These are phyloP conservation scores for Nudaria mundana DNA, from an alignment of 2,888 invertebrate species.

Conservation along the genomic window DNA sequence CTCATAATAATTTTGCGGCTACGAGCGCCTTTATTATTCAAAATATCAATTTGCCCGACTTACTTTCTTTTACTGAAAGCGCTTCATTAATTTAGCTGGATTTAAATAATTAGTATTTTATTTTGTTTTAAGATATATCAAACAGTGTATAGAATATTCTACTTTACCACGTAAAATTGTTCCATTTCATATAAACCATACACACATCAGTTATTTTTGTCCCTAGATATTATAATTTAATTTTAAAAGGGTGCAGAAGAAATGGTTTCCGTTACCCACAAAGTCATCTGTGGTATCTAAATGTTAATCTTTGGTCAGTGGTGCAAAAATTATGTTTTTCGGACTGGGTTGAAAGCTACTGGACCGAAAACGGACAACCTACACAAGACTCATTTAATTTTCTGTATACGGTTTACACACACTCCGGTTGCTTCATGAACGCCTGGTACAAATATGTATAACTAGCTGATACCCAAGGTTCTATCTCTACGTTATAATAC, in stretches of 20 bases:
- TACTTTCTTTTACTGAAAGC: constrained; percentile 60
- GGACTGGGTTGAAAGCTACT: constrained; percentile 60
- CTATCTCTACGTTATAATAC: too few species aligned
- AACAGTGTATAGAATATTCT: neutral
- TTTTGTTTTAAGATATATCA: constrained; percentile 17
- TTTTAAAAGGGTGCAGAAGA: constrained; percentile 50
- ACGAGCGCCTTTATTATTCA: constrained; percentile 75
- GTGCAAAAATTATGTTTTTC: constrained; percentile 81
- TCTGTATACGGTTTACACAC: constrained; percentile 29
- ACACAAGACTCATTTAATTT: constrained; percentile 63
- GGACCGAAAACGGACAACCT: constrained; percentile 56
- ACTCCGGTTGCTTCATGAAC: constrained; percentile 15
- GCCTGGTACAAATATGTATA: constrained; percentile 7
- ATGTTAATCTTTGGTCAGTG: constrained; percentile 79
- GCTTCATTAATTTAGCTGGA: constrained; percentile 43
- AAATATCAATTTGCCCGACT: constrained; percentile 75
- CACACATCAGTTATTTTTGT: constrained; percentile 4
- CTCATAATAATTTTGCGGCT: constrained; percentile 74
- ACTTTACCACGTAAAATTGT: neutral
- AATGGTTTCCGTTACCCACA: constrained; percentile 61
- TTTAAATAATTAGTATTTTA: constrained; percentile 35
- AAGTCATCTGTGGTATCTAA: constrained; percentile 71
- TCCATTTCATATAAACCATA: neutral
- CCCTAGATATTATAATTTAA: constrained; percentile 31
- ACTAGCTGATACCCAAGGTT: too few species aligned